phyloP scores from a whole-genome alignment of 2,113 vertebrate species.

The Burhinus bistriatus region DNA sequence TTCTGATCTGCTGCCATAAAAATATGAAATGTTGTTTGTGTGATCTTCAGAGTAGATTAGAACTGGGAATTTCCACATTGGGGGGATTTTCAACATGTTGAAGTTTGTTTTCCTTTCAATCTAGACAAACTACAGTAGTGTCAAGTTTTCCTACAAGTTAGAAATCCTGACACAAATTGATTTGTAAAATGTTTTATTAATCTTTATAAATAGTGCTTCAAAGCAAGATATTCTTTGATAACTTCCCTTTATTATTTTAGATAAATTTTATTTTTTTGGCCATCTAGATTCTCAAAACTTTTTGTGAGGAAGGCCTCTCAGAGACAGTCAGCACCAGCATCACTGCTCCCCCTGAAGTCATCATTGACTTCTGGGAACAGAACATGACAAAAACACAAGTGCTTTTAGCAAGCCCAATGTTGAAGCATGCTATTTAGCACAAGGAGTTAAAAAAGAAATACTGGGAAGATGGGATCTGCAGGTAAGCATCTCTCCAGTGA shows the following conservation, averaged over 20 bases:
- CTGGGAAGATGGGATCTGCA: neutral
- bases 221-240: neutral
- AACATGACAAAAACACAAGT: neutral
- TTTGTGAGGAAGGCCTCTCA: neutral
- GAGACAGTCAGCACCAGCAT: neutral
- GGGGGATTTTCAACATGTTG: neutral
- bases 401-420: neutral
- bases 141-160: neutral
- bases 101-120: neutral
- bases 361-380: neutral
- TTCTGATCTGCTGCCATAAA: constrained; percentile 31
- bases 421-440: neutral
- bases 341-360: neutral
- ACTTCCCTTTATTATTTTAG: neutral
- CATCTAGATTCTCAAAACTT: neutral
- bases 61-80: neutral
- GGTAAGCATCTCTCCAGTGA: neutral
- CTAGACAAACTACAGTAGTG: neutral
- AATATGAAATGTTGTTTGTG: neutral
- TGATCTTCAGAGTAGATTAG: neutral
- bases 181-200: neutral
- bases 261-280: neutral
- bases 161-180: neutral
- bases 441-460: neutral
- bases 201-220: neutral